Base-by-base conservation (phyloP, 2,113 vertebrate species). In the Alethe castanea region DNA sequence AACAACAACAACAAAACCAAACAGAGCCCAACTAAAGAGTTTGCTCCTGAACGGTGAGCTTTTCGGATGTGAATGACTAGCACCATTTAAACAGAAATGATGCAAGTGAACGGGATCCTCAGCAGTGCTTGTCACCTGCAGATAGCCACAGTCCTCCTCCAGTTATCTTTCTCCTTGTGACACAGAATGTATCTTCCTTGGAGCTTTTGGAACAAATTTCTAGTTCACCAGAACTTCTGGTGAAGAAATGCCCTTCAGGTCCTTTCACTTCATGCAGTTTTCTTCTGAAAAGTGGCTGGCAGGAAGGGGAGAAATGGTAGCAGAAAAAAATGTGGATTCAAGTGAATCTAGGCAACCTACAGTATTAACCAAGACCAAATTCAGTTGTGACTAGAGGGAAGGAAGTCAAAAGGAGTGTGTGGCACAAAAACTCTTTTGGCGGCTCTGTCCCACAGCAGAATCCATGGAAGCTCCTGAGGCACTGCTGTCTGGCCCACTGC, bases 71-170 rank as follows among this genome's bases (percentile, higher is more conserved):
- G 44, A 64, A 11, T 26, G 8, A 72, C 8, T 29, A 65, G 4
- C 13, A 31, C 23, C 3, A 28, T 77, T 76, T 86, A 52, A 77
- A 65, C 8, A 45, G 25, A 72, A 61, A 5, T 1, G 1, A 50
- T 17, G 6, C 11, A 38, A 33, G 61, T 65, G 8, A 61, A 11
- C 7, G 9, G 2, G 0, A 19, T 35, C 13, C 47, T 70, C 36
- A 60, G 12, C 22, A n/a, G 25, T 26, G 36, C 50, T 67, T 81
- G 16, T 45, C 0, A 6, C 15, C 1, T 1, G 9, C 6, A 1
- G 42, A n/a, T 48, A 52, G 33, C 35, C 12, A 12, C 2, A 3
- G 19, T 66, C 23, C 26, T 38, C 12, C 8, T 69, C 56, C 54
- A 70, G 22, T 60, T 44, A 22, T 35, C 19, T 66, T 94, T 66